Conservation (phyloP, 2,888 invertebrate genomes). For the Thysanoteuthis rhombus region DNA sequence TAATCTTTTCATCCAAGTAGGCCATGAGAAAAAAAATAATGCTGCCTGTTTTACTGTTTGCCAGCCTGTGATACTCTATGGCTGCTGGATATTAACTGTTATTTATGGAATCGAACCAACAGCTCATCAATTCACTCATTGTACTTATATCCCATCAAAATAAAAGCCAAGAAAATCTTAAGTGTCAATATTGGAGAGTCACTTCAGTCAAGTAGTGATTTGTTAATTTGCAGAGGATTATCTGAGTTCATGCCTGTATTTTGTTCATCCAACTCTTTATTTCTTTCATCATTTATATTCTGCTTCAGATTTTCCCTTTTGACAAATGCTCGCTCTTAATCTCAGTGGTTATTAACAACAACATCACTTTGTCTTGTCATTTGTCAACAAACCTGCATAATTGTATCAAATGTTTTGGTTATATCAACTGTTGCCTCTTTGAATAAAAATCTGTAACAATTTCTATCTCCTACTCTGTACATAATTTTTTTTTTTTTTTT, state of each 20-base stretch:
- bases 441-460: constrained; percentile 12
- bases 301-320: background rate
- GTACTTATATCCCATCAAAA: background rate
- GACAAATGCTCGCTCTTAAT: background rate
- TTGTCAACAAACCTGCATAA: background rate
- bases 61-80: background rate
- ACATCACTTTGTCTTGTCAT: background rate
- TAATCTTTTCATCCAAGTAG: background rate
- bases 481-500: background rate
- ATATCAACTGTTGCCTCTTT: constrained; percentile 12
- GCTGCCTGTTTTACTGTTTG: background rate
- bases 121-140: background rate
- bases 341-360: background rate
- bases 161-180: background rate
- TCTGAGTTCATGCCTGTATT: background rate
- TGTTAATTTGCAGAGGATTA: background rate
- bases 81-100: constrained; percentile 12
- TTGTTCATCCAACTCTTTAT: background rate
- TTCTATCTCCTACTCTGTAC: background rate
- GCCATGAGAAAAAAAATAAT: background rate
- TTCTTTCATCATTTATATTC: background rate
- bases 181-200: background rate
- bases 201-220: background rate
- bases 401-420: constrained; percentile 12
- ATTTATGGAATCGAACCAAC: background rate